Base-by-base conservation (phyloP, 2,797 vertebrate genomes). In the Syndactyla subalaris region DNA sequence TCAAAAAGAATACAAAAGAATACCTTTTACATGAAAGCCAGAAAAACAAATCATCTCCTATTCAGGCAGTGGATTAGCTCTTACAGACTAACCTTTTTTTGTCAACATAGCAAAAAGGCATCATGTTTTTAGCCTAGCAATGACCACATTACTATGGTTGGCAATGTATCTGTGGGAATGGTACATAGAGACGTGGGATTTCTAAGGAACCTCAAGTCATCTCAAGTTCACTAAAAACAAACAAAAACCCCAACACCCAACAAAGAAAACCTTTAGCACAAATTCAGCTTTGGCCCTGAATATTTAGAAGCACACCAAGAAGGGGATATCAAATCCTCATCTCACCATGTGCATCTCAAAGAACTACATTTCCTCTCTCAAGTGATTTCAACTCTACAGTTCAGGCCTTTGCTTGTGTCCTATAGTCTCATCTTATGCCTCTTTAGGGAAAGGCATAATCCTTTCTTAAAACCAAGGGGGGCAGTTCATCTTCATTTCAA, bases 151-250 rank as follows among this genome's bases (percentile, higher is more conserved):
- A 19, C 43, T 3, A 14, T 36, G 29, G 23, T 8, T 58, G 63
- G 17, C 62, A 41, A 32, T 32, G 2, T 3, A 59, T 16, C 39
- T 65, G 9, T 27, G 48, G 21, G 18, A 70, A 71, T 5, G 34
- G 4, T 6, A 74, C 19, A 7, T 0, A 43, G 21, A 86, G 9
- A 85, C 4, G 19, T 0, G 0, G 4, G 20, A 51, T 71, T 63
- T 80, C 49, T 14, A 63, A 85, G 43, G 17, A 83, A 30, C 20
- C 48, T 77, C 16, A 46, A 51, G 32, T 66, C 30, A 18, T 49
- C 39, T 26, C n/a, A 70, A 21, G 1, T 34, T 59, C 48, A 51
- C 43, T 62, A 63, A 80, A 36, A 49, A 10, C 22, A 85, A 58
- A 55, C 18, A 58, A 49, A 30, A 36, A 2, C 1, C 6, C 36